phyloP scores from a whole-genome alignment of 2,113 vertebrate species.

The Pao palembangensis region DNA sequence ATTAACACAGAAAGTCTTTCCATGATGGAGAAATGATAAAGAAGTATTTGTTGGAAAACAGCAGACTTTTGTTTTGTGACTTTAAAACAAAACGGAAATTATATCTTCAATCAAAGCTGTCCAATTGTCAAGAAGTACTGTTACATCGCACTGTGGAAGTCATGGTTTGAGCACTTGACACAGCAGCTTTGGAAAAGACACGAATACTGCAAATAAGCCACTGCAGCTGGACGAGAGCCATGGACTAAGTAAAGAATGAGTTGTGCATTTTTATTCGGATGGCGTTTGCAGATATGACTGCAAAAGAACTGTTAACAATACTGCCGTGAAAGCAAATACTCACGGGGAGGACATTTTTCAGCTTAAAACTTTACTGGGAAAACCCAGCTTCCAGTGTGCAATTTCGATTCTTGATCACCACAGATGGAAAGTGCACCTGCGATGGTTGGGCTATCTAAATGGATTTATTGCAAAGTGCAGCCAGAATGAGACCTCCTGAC shows the following conservation, averaged over 20 bases:
- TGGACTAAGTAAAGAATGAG: constrained; percentile 10
- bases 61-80: not conserved
- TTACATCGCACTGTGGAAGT: constrained; percentile 8
- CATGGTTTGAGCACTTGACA: constrained; percentile 15
- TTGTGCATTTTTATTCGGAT: constrained; percentile 15
- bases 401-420: constrained; percentile 16
- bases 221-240: constrained; percentile 14
- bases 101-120: constrained; percentile 15
- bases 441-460: constrained; percentile 3
- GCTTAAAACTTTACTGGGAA: constrained; percentile 22
- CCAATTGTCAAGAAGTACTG: constrained; percentile 13
- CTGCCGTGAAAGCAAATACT: constrained; percentile 21
- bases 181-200: constrained; percentile 13
- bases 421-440: not conserved
- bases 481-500: not conserved
- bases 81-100: not conserved
- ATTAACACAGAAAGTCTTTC: too few relatives aligned
- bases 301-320: constrained; percentile 2
- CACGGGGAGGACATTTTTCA: constrained; percentile 18
- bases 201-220: constrained; percentile 5
- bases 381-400: constrained; percentile 14
- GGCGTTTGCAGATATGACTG: constrained; percentile 6
- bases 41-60: too few relatives aligned
- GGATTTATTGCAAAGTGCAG: constrained; percentile 26
- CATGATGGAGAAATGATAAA: too few relatives aligned